phyloP scores from a whole-genome alignment of 2,113 vertebrate genomes.

The Rostratula benghalensis region DNA sequence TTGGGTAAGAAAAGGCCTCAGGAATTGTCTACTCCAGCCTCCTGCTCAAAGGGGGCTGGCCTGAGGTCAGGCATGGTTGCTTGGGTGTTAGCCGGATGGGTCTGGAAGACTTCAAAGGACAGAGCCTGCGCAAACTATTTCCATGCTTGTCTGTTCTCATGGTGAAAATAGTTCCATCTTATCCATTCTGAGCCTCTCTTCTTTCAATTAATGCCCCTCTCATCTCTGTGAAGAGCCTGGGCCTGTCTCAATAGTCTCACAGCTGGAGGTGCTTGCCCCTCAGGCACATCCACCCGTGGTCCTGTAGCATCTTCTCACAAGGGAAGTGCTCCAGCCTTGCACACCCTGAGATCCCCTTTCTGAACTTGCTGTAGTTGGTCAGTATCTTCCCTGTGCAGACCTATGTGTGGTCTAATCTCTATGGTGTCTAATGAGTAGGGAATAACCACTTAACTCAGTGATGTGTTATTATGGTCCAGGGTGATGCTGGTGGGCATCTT shows the following conservation, averaged over 20 bases:
- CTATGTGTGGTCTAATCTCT: neutral
- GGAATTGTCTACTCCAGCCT: neutral
- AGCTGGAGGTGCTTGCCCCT: accelerated
- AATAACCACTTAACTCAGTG: neutral
- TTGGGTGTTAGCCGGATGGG: neutral
- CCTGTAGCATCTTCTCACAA: neutral
- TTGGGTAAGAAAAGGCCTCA: neutral
- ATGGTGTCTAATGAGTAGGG: accelerated
- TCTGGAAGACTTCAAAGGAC: neutral
- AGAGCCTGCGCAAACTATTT: neutral
- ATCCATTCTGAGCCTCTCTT: neutral
- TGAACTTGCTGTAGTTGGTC: neutral
- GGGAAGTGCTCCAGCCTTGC: neutral
- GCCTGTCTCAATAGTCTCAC: neutral
- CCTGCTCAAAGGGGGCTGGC: neutral
- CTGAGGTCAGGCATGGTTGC: neutral
- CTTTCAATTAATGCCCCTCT: neutral
- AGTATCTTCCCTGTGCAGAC: neutral
- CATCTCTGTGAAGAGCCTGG: neutral
- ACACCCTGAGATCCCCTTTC: neutral
- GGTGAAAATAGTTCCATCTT: neutral
- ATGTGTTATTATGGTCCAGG: neutral
- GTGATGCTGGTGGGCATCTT: neutral
- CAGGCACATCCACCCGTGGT: neutral
- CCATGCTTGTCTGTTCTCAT: accelerated